These are phyloP conservation scores for Pelusios castaneus DNA, from an alignment of 2,113 vertebrate species.

Conservation along the genomic window DNA sequence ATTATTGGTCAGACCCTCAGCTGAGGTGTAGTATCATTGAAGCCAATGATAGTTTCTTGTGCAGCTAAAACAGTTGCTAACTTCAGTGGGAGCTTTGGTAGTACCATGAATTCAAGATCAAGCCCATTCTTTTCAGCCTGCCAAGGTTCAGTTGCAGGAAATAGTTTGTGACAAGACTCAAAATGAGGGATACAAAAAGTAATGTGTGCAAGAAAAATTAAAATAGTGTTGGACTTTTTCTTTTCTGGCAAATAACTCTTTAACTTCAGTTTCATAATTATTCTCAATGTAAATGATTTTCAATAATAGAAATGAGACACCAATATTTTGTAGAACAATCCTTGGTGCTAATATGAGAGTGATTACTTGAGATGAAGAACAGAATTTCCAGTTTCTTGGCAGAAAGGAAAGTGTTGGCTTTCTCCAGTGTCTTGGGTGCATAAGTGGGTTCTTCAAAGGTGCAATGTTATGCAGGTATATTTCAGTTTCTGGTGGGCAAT, in stretches of 20 bases:
- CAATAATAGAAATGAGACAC: neutral
- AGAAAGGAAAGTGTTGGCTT: neutral
- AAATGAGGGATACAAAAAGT: neutral
- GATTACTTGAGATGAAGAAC: neutral
- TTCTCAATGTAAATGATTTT: neutral
- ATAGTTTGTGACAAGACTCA: neutral
- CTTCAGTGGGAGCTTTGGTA: neutral
- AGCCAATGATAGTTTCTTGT: neutral
- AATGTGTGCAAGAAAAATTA: neutral
- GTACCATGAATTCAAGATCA: neutral
- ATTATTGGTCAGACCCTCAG: neutral
- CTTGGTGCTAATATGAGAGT: neutral
- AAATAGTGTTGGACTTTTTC: neutral
- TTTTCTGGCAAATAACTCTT: rapidly evolving
- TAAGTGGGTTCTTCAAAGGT: neutral
- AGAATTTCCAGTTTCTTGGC: neutral
- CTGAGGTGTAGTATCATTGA: rapidly evolving
- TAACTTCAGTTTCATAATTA: neutral
- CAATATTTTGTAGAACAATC: neutral
- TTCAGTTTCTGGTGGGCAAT: neutral
- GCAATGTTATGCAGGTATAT: neutral
- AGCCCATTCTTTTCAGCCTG: neutral
- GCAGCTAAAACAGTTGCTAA: neutral
- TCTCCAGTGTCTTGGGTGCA: neutral
- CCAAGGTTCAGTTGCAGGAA: neutral